phyloP scores from a whole-genome alignment of 2,888 invertebrate genomes.

The Panorpa germanica region DNA sequence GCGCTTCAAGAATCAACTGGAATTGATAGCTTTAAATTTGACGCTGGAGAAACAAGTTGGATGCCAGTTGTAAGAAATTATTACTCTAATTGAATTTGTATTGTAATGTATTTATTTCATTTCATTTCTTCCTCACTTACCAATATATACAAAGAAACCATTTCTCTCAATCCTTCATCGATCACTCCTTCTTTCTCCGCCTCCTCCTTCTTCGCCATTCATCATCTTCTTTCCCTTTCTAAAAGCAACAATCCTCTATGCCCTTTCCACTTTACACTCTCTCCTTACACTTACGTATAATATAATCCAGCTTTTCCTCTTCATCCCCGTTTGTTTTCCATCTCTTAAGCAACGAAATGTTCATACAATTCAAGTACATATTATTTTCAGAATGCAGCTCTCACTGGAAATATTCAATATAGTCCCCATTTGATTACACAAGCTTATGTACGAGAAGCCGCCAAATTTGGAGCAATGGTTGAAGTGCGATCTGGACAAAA shows the following conservation, averaged over 20 bases:
- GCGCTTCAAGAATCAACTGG: conserved; percentile 26
- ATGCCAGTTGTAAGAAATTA: conserved; percentile 30
- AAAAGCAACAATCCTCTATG: too few relatives aligned
- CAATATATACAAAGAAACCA: too few relatives aligned
- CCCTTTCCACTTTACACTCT: too few relatives aligned
- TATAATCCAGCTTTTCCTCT: too few relatives aligned
- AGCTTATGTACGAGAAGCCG: conserved; percentile 32
- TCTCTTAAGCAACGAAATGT: too few relatives aligned
- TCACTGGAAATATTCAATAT: conserved; percentile 12
- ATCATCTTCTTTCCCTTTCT: too few relatives aligned
- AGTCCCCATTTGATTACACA: conserved; percentile 36
- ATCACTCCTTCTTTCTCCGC: background rate
- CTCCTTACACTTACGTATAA: too few relatives aligned
- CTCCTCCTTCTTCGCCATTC: too few relatives aligned
- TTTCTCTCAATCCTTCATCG: background rate
- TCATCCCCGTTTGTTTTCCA: too few relatives aligned
- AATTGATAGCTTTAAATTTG: conserved; percentile 62
- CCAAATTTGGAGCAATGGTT: conserved; percentile 38
- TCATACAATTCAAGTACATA: too few relatives aligned
- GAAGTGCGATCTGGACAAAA: conserved; percentile 55
- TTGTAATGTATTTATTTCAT: conserved; percentile 2
- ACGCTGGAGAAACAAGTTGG: conserved; percentile 61
- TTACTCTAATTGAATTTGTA: background rate
- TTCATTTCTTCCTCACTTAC: too few relatives aligned
- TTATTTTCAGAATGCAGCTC: too few relatives aligned